phyloP scores from a whole-genome alignment of 2,797 vertebrate species.

The Scleropages formosus region DNA sequence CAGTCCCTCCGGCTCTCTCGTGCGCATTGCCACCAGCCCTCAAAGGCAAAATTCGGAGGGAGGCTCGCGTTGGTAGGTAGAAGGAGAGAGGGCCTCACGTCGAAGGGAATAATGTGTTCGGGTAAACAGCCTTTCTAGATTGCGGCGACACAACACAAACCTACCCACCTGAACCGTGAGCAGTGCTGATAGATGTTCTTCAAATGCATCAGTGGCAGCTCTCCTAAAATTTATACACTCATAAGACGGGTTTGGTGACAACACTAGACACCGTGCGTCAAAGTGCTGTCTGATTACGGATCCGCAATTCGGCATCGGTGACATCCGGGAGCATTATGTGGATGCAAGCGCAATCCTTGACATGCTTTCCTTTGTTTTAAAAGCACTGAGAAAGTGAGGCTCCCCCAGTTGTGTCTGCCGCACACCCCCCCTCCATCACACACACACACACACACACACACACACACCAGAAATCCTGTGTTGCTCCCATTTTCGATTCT shows the following conservation, averaged over 20 bases:
- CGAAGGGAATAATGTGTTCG: background rate
- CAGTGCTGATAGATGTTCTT: slow-evolving; percentile 4
- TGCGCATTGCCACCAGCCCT: background rate
- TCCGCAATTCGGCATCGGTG: background rate
- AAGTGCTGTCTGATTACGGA: slow-evolving; percentile 23
- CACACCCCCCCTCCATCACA: too few species aligned
- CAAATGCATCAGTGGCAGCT: slow-evolving; percentile 3
- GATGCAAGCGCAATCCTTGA: slow-evolving; percentile 7
- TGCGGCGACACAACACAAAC: background rate
- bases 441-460: too few species aligned
- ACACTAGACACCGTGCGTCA: background rate
- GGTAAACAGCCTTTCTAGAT: slow-evolving; percentile 3
- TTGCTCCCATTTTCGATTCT: background rate
- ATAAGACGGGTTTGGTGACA: slow-evolving; percentile 6
- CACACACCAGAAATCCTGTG: background rate
- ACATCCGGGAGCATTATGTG: background rate
- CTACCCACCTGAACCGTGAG: slow-evolving; percentile 8
- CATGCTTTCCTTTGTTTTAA: background rate
- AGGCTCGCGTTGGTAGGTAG: background rate
- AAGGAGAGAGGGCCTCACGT: background rate
- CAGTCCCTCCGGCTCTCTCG: slow-evolving; percentile 9
- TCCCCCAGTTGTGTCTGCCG: too few species aligned
- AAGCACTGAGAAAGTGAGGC: background rate
- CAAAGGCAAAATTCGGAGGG: background rate
- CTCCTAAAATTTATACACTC: slow-evolving; percentile 12